Evolutionary conservation across 2,888 invertebrate genomes (phyloP).

Genomic region (Chrysolina americana): DNA sequence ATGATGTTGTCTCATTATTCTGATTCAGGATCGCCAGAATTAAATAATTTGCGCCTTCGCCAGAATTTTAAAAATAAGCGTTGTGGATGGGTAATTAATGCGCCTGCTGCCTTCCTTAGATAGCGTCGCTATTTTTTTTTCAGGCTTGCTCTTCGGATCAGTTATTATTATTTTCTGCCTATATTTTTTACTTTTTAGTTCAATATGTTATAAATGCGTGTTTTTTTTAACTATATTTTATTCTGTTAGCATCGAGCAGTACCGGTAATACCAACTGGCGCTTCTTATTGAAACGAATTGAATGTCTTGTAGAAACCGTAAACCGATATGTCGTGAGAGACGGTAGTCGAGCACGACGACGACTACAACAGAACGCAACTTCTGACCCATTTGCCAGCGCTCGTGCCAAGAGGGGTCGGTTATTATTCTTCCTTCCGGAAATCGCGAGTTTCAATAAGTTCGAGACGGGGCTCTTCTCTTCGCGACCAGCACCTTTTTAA

Average conservation of each 20-base stretch:
- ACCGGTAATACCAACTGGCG: conserved; percentile 64
- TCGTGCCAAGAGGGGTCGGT: conserved; percentile 8
- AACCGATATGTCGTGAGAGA: conserved; percentile 62
- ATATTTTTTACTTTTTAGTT: no score
- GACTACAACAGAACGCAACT: conserved; percentile 7
- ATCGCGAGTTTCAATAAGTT: neutral
- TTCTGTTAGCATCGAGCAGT: conserved; percentile 31
- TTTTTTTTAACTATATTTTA: no score
- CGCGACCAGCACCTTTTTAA: conserved; percentile 12
- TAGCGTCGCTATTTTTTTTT: no score
- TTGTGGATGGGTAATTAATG: no score
- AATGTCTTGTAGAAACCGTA: conserved; percentile 61
- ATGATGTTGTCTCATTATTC: no score
- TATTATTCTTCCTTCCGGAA: neutral
- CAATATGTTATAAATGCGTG: no score
- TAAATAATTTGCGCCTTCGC: no score
- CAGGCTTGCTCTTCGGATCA: no score
- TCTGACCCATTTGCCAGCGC: conserved; percentile 1
- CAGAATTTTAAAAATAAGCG: no score
- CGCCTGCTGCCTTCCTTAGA: no score
- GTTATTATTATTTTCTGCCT: no score
- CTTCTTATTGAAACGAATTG: conserved; percentile 55
- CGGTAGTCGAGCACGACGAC: conserved; percentile 43
- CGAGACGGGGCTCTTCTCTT: neutral
- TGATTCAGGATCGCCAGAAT: no score